Percentiles rank a stretch among this genome's conserved stretches.
Evolutionary conservation across 2,113 vertebrate species (phyloP).

Genomic region (Psophia crepitans): DNA sequence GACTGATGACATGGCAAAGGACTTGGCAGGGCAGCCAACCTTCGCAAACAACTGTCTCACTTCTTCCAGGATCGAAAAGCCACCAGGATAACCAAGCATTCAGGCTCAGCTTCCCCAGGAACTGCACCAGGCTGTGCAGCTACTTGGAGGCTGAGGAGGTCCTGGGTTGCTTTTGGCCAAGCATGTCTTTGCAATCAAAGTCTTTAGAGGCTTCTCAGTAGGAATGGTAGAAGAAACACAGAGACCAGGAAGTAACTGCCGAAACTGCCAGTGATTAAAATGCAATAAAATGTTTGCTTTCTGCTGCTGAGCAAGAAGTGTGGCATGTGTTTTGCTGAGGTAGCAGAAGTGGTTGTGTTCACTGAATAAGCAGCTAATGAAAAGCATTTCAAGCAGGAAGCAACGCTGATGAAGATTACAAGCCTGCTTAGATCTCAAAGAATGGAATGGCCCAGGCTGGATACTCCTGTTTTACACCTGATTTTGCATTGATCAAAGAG

Average conservation of each 20-base stretch:
- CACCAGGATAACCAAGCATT: neutral
- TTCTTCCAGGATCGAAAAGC: neutral
- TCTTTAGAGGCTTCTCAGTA: neutral
- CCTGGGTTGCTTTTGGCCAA: neutral
- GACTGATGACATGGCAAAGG: neutral
- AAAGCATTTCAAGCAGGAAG: conserved; percentile 60
- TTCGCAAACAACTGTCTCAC: neutral
- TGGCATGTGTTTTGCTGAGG: conserved; percentile 60
- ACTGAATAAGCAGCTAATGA: conserved; percentile 68
- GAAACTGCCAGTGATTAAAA: conserved; percentile 33
- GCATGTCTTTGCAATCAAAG: neutral
- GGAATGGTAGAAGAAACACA: neutral
- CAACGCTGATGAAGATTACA: conserved; percentile 31
- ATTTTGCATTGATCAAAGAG: conserved; percentile 17
- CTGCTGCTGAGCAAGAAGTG: conserved; percentile 43
- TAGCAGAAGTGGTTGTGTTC: conserved; percentile 46
- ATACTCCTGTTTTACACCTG: conserved; percentile 40
- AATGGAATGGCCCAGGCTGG: conserved; percentile 28
- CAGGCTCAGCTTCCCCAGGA: neutral
- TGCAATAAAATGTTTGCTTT: conserved; percentile 48
- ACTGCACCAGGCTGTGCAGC: neutral
- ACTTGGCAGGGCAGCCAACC: neutral
- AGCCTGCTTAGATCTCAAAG: conserved; percentile 8
- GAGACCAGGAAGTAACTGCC: conserved; percentile 19
- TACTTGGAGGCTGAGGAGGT: neutral